Conservation (phyloP, 64 coral and sea anemone species). For the Platygyra sinensis region DNA sequence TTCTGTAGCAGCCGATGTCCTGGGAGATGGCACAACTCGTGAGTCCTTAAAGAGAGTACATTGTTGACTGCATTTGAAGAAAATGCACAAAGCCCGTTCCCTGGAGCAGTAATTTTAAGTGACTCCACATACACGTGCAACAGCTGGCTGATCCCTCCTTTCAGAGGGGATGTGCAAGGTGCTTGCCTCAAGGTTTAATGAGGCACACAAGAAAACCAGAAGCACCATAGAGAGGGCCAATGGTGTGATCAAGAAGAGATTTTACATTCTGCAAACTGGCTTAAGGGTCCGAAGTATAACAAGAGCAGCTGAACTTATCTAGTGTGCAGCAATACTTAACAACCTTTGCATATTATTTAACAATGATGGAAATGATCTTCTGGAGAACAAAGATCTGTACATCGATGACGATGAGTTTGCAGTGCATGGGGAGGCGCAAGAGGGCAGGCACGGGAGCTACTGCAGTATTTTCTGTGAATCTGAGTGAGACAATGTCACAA, state of each 20-base stretch:
- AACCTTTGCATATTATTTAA: too few relatives aligned
- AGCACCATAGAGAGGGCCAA: conserved; percentile 35
- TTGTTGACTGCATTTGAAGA: conserved; percentile 65
- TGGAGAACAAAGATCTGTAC: too few relatives aligned
- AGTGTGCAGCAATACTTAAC: too few relatives aligned
- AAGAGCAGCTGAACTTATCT: too few relatives aligned
- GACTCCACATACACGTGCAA: conserved; percentile 38
- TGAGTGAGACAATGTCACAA: too few relatives aligned
- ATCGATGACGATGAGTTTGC: too few relatives aligned
- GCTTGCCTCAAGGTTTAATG: too few relatives aligned
- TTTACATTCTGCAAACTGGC: conserved; percentile 59
- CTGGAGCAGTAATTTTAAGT: conserved; percentile 37
- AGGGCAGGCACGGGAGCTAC: too few relatives aligned
- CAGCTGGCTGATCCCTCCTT: conserved; percentile 52
- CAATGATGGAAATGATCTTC: too few relatives aligned
- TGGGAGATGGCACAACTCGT: conserved; percentile 48
- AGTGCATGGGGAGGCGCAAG: too few relatives aligned
- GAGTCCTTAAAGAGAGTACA: conserved; percentile 56
- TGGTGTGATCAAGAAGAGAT: conserved; percentile 58
- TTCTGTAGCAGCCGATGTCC: too few relatives aligned
- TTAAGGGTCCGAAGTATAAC: conserved; percentile 54
- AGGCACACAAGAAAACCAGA: conserved; percentile 47
- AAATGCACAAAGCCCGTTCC: conserved; percentile 38
- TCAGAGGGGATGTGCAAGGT: conserved; percentile 41
- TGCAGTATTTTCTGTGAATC: too few relatives aligned